Evolutionary conservation across 1,140 invertebrate genomes (phyloP).

Genomic region (Zaprionus taronus): DNA sequence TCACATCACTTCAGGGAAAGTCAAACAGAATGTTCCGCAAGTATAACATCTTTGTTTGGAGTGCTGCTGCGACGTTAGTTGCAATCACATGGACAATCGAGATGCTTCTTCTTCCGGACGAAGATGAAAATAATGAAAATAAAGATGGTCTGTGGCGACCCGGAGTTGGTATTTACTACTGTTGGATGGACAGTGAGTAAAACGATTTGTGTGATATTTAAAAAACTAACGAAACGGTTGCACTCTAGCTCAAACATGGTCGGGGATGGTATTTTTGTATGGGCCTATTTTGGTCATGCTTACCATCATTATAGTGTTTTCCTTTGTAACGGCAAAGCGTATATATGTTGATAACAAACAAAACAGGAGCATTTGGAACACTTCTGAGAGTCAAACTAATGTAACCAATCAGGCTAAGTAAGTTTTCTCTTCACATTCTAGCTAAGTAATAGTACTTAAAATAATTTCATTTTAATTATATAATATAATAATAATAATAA

Average conservation of each 20-base stretch:
- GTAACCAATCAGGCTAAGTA: neutral
- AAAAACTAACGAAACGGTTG: neutral
- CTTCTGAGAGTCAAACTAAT: neutral
- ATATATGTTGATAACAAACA: neutral
- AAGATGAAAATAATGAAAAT: too few relatives aligned
- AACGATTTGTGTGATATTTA: neutral
- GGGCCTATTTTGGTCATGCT: conserved; percentile 2
- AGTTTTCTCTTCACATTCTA: neutral
- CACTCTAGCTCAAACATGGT: neutral
- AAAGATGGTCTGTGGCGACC: neutral
- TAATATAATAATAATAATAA: neutral
- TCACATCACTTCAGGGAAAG: neutral
- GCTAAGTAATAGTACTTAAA: neutral
- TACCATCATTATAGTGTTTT: neutral
- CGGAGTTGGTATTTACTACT: neutral
- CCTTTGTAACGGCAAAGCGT: neutral
- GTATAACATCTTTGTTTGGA: conserved; percentile 10
- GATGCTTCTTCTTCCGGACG: neutral
- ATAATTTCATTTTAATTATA: neutral
- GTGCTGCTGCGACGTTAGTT: neutral
- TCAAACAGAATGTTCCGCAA: neutral
- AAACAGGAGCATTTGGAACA: neutral
- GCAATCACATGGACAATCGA: neutral
- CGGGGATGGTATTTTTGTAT: conserved; percentile 7
- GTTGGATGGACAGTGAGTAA: conserved; percentile 2